Base-by-base conservation (phyloP, 92 coral and sea anemone genomes). In the Palythoa grandis region DNA sequence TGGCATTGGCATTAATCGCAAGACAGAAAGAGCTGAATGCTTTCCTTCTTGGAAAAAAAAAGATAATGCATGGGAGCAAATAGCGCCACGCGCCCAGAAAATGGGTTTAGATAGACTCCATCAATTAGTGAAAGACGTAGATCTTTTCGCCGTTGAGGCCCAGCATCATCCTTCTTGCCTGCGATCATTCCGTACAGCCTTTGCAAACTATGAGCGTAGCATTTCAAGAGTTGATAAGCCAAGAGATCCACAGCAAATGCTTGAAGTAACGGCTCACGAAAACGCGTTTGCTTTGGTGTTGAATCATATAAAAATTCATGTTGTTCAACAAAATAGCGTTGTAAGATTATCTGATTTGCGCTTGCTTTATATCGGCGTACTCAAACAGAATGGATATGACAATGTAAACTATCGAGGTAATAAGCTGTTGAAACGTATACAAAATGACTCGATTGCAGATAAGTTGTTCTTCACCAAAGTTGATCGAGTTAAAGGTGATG, bases 21-120 rank as follows among this genome's bases (percentile, higher is more conserved):
- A 65, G 16, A 65, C 35, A 17, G 24, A 65, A 20, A 17, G 70
- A 65, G 70, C 25, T 17, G 70, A 65, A 65, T 65, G 35, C 25
- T 65, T 65, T 16, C 70, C 70, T 7, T 65, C 70, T 17, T 65
- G 70, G 70, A 65, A 65, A 65, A 17, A 65, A 3, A 65, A 2
- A 65, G 23, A 17, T 11, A 65, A 65, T 65, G 70, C 5, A 65
- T 65, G 70, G 85, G 85, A 80, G 73, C 1, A 54, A 5, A 53
- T 80, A 54, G 38, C 53, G 11, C 52, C 50, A 25, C 85, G 74
- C 17, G 76, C 85, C 16, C 7, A 20, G 85, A 16, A 80, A 25
- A 80, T 80, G 85, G 72, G 85, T 2, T 20, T 80, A 29, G 85
- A 54, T 54, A 54, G 50, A 43, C 84, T 79, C 48, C 15, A 79